A percentile compares a stretch with the other conserved stretches of the same genome.
Conservation (phyloP, 2,113 vertebrate species). For the Pollimyrus isidori region DNA sequence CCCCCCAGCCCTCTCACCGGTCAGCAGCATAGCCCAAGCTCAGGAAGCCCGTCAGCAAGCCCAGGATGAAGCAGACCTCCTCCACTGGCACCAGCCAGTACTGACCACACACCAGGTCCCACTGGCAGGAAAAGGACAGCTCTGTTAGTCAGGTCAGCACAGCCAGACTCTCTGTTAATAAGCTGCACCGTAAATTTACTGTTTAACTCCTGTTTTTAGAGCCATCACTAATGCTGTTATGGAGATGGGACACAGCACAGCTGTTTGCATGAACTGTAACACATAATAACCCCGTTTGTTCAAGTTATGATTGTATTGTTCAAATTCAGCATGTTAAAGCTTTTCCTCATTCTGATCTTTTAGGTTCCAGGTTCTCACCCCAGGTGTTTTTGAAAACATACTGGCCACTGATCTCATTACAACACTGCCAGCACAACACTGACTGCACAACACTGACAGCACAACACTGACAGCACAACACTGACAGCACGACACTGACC, state of each 20-base stretch:
- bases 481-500: not conserved
- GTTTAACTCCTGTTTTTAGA: not conserved
- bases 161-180: not conserved
- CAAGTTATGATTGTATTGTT: not conserved
- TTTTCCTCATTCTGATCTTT: not conserved
- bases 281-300: not conserved
- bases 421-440: not conserved
- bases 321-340: not conserved
- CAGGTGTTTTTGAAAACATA: not conserved
- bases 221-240: not conserved
- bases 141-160: not conserved
- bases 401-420: not conserved
- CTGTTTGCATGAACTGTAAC: not conserved
- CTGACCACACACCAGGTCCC: slow-evolving; percentile 76
- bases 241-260: not conserved
- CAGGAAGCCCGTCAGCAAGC: slow-evolving; percentile 71
- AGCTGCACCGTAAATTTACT: not conserved
- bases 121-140: slow-evolving; percentile 48
- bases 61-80: slow-evolving; percentile 80
- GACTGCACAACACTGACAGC: not conserved
- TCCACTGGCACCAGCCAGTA: slow-evolving; percentile 82
- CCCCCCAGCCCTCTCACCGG: slow-evolving; percentile 56
- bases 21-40: slow-evolving; percentile 69
- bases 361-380: not conserved
- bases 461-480: not conserved